Conservation (phyloP, 2,113 vertebrate genomes). For the Hippocampus zosterae region DNA sequence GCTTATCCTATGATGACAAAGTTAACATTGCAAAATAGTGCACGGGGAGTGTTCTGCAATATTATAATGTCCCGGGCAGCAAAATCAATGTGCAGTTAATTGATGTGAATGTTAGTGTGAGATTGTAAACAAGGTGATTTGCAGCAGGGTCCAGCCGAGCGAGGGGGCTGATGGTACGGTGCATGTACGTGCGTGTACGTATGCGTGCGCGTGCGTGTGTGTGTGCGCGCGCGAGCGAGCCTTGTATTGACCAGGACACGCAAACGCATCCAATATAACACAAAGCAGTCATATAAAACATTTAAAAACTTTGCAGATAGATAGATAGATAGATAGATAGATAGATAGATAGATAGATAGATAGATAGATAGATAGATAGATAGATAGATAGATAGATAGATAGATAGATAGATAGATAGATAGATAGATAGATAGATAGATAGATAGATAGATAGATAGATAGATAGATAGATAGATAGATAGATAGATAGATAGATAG, state of each 20-base stretch:
- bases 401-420: too few species aligned
- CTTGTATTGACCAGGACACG: not conserved
- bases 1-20: constrained; percentile 47
- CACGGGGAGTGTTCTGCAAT: constrained; percentile 61
- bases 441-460: not conserved
- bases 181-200: not conserved
- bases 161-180: constrained; percentile 49
- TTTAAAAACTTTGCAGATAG: not conserved
- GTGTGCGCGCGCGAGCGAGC: not conserved
- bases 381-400: too few species aligned
- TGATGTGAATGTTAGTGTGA: constrained; percentile 84
- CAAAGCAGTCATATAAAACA: not conserved
- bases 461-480: too few species aligned
- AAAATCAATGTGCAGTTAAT: constrained; percentile 82
- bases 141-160: constrained; percentile 74
- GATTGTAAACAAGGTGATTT: constrained; percentile 86
- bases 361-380: not conserved
- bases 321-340: too few species aligned
- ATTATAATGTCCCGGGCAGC: constrained; percentile 74
- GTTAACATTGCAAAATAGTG: constrained; percentile 17
- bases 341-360: not conserved
- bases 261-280: not conserved
- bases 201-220: too few species aligned
- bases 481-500: too few species aligned
- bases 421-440: not conserved